Conservation (phyloP, 2,888 invertebrate genomes). For the Macaria notata region DNA sequence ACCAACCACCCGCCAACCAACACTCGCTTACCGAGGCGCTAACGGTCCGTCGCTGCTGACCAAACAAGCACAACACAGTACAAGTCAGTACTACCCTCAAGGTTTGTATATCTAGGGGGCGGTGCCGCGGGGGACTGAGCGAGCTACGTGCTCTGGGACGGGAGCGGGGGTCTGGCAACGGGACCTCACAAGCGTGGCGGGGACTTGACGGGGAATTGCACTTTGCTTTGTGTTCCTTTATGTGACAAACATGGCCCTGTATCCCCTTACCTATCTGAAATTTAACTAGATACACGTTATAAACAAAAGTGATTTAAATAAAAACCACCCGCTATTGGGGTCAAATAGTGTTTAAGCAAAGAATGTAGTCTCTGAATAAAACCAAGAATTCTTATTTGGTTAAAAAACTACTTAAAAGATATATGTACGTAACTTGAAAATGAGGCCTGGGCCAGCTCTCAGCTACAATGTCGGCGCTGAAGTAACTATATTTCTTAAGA, state of each 20-base stretch:
- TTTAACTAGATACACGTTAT: conserved; percentile 9
- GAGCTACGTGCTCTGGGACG: conserved; percentile 39
- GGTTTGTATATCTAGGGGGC: conserved; percentile 58
- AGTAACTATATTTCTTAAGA: too few species aligned
- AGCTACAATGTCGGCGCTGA: too few species aligned
- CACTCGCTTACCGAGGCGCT: conserved; percentile 79
- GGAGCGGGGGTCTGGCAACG: conserved; percentile 36
- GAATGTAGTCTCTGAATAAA: too few species aligned
- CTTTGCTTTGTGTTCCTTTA: neutral
- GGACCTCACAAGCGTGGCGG: conserved; percentile 18
- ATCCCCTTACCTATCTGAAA: conserved; percentile 14
- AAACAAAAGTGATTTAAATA: too few species aligned
- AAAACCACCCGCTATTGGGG: too few species aligned
- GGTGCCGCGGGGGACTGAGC: conserved; percentile 43
- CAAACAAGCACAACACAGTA: conserved; percentile 80
- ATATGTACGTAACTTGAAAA: too few species aligned
- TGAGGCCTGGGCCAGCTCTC: too few species aligned
- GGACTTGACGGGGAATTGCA: conserved; percentile 5
- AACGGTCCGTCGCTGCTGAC: conserved; percentile 82
- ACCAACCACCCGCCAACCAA: conserved; percentile 60
- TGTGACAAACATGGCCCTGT: too few species aligned
- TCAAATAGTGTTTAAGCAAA: too few species aligned
- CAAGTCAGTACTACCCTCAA: conserved; percentile 77
- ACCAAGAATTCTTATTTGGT: too few species aligned
- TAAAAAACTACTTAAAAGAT: too few species aligned